Percentiles rank a stretch among this genome's conserved stretches.
Conservation (phyloP, 2,797 vertebrate species). For the Gila robusta region DNA sequence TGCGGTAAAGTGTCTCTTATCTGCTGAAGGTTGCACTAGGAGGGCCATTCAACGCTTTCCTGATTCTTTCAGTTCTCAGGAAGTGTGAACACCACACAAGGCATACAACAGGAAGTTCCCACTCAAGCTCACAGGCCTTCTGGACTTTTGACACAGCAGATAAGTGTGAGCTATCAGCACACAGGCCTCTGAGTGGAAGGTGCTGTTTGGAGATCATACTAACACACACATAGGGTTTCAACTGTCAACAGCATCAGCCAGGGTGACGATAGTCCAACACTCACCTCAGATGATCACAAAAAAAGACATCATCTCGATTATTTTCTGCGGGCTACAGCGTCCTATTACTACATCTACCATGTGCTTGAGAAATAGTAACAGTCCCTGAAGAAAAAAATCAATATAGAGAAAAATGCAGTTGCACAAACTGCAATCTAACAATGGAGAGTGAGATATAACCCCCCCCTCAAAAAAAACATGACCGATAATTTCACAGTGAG, state of each 20-base stretch:
- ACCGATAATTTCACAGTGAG: not conserved
- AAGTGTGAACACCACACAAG: conserved; percentile 21
- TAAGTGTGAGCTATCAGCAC: conserved; percentile 13
- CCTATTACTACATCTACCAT: not conserved
- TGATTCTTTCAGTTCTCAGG: conserved; percentile 32
- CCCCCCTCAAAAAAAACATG: not conserved
- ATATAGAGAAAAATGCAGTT: not conserved
- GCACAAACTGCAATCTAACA: not conserved
- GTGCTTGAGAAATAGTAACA: not conserved
- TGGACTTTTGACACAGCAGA: conserved; percentile 11
- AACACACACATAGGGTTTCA: not conserved
- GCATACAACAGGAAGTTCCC: conserved; percentile 42
- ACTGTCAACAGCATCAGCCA: not conserved
- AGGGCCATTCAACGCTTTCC: conserved; percentile 23
- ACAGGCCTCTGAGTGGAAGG: not conserved
- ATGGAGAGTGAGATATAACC: not conserved
- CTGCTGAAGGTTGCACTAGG: not conserved
- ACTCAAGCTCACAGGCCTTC: conserved; percentile 9
- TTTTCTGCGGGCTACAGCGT: not conserved
- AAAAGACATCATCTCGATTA: not conserved
- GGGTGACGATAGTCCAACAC: not conserved
- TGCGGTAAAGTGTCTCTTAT: conserved; percentile 15
- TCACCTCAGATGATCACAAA: not conserved
- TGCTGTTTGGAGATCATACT: not conserved
- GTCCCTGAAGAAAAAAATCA: not conserved